These are phyloP conservation scores for Metacarcinus magister DNA, from an alignment of 2,888 invertebrate species.

Conservation along the genomic window DNA sequence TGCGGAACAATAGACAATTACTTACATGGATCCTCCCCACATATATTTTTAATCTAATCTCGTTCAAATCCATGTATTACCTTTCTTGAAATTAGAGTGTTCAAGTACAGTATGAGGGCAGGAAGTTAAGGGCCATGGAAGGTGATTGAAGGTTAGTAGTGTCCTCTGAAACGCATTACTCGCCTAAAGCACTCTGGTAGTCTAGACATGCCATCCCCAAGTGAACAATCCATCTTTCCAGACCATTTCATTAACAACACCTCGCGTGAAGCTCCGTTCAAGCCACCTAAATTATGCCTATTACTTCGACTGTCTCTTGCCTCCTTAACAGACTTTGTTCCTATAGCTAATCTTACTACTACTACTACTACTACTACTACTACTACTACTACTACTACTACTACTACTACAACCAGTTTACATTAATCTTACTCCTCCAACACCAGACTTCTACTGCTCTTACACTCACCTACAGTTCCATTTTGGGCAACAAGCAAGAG, in stretches of 20 bases:
- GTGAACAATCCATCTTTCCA: background rate
- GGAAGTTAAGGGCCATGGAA: too few species aligned
- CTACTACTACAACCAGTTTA: background rate
- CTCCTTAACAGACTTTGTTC: background rate
- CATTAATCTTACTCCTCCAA: background rate
- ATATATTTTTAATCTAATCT: too few species aligned
- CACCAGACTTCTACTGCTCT: background rate
- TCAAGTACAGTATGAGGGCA: too few species aligned
- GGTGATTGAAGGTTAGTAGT: too few species aligned
- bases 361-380: background rate
- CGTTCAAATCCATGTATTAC: too few species aligned
- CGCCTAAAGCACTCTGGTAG: background rate
- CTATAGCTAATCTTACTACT: background rate
- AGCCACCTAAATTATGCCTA: background rate
- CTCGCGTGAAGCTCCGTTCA: too few species aligned
- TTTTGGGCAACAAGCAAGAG: slow-evolving; percentile 2
- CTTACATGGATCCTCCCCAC: too few species aligned
- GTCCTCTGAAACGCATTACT: too few species aligned
- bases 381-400: background rate
- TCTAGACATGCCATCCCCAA: background rate
- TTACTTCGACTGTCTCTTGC: background rate
- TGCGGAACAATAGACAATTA: background rate
- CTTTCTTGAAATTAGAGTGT: too few species aligned
- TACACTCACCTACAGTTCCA: slow-evolving; percentile 59
- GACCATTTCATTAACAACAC: background rate